A percentile compares a stretch with the other conserved stretches of the same genome.
phyloP scores from a whole-genome alignment of 2,797 vertebrate species.

The Lacerta agilis region DNA sequence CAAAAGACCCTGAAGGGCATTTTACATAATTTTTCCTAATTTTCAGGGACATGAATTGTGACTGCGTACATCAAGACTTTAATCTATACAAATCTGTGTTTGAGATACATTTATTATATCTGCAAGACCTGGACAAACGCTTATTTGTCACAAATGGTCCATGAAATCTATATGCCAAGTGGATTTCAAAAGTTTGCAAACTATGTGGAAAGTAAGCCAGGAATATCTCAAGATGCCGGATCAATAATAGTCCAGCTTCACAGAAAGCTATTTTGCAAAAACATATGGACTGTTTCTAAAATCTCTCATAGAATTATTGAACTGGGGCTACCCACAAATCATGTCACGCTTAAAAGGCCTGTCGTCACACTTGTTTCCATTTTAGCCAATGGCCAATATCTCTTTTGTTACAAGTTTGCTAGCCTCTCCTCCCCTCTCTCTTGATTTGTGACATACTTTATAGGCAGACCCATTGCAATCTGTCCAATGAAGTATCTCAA shows the following conservation, averaged over 20 bases:
- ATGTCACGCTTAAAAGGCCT: not conserved
- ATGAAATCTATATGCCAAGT: not conserved
- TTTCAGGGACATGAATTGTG: constrained; percentile 78
- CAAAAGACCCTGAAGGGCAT: constrained; percentile 77
- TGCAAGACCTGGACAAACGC: not conserved
- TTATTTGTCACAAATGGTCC: not conserved
- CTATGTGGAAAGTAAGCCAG: not conserved
- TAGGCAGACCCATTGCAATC: not conserved
- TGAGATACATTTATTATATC: not conserved
- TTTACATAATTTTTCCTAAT: constrained; percentile 81
- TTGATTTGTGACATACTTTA: not conserved
- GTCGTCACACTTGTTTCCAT: not conserved
- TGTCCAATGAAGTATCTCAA: not conserved
- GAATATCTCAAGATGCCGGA: not conserved
- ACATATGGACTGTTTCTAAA: not conserved
- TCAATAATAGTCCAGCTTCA: not conserved
- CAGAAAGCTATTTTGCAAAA: not conserved
- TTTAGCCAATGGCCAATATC: not conserved
- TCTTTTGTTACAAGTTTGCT: not conserved
- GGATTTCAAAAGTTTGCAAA: not conserved
- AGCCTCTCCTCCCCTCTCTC: not conserved
- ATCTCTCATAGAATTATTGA: not conserved
- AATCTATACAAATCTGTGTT: not conserved
- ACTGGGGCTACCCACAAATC: not conserved
- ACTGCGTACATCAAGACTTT: constrained; percentile 76